Conservation (phyloP, 2,113 vertebrate genomes). For the Cavia aperea region DNA sequence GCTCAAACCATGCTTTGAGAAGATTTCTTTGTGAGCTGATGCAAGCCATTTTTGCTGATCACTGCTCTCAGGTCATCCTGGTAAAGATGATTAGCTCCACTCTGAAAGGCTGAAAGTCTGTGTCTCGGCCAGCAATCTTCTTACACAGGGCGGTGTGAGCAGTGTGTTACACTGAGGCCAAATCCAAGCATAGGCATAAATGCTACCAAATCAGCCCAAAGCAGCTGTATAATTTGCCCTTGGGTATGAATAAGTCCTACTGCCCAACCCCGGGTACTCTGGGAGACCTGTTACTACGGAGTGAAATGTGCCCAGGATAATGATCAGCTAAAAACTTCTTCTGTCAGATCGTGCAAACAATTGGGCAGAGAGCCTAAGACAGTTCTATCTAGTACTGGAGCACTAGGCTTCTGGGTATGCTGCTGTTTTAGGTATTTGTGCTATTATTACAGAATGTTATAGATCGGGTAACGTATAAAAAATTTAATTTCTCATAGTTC, state of each 20-base stretch:
- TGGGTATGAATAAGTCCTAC: not conserved
- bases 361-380: not conserved
- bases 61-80: not conserved
- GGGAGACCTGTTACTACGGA: not conserved
- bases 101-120: not conserved
- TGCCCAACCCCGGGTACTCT: not conserved
- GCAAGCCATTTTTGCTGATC: not conserved
- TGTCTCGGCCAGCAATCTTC: not conserved
- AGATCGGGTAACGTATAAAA: not conserved
- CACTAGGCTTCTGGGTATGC: not conserved
- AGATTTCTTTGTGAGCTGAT: not conserved
- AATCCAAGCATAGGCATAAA: not conserved
- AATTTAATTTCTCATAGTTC: not conserved
- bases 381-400: not conserved
- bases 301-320: not conserved
- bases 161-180: not conserved
- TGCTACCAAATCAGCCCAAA: not conserved
- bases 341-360: not conserved
- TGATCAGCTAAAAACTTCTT: not conserved
- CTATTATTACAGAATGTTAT: not conserved
- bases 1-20: not conserved
- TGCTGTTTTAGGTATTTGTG: not conserved
- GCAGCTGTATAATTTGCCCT: not conserved
- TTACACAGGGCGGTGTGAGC: not conserved
- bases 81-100: not conserved